These are phyloP conservation scores for Holotrichia oblita DNA, from an alignment of 1,140 invertebrate species.

Conservation along the genomic window DNA sequence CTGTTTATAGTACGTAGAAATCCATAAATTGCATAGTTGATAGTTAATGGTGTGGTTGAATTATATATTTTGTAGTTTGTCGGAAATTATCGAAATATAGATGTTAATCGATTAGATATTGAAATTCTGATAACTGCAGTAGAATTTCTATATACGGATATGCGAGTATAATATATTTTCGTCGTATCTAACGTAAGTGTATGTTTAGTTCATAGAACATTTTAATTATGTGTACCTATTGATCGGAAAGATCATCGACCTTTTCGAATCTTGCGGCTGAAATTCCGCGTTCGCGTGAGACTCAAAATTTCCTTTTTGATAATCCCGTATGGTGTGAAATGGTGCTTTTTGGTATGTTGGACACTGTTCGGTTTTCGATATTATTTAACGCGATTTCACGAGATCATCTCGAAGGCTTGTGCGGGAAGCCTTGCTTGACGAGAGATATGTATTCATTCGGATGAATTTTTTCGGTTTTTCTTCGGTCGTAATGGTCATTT, in stretches of 20 bases:
- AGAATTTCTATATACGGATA: conserved; percentile 34
- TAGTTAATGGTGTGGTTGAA: conserved; percentile 30
- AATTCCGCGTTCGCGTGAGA: not conserved
- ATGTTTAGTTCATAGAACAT: conserved; percentile 40
- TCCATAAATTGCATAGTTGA: not conserved
- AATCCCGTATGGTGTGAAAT: not conserved
- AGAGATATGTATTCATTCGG: conserved; percentile 19
- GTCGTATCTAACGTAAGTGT: conserved; percentile 40
- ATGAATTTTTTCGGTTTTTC: conserved; percentile 2
- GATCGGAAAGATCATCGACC: conserved; percentile 37
- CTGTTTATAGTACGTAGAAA: too few species aligned
- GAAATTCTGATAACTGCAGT: conserved; percentile 7
- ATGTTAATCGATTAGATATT: conserved; percentile 12
- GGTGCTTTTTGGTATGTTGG: conserved; percentile 3
- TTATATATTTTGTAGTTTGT: not conserved
- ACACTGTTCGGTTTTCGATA: conserved; percentile 11
- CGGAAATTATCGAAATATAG: conserved; percentile 12
- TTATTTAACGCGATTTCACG: not conserved
- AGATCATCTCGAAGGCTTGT: conserved; percentile 8
- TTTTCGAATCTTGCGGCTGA: not conserved
- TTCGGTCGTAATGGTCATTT: not conserved
- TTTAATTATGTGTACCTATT: conserved; percentile 29
- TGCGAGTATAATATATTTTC: conserved; percentile 40
- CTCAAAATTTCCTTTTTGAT: not conserved
- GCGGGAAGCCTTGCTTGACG: conserved; percentile 20